Evolutionary conservation across 2,888 invertebrate species (phyloP).

Genomic region (Kryphioiulus occultus): DNA sequence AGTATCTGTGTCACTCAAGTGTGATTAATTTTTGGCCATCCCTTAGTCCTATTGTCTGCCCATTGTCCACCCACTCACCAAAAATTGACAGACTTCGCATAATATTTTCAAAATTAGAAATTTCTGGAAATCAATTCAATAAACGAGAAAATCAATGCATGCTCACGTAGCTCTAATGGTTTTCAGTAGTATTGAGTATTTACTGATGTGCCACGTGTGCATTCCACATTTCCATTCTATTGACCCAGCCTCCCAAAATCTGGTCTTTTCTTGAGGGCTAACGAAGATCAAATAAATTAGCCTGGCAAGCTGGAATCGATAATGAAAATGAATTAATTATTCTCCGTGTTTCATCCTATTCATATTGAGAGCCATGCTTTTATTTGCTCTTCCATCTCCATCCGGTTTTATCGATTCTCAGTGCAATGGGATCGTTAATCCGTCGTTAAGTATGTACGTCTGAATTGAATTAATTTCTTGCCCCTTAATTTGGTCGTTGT

Average conservation of each 20-base stretch:
- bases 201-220: not conserved
- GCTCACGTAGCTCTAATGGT: not conserved
- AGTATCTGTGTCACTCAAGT: too few relatives aligned
- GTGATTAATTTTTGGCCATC: too few relatives aligned
- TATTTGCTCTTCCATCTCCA: not conserved
- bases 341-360: not conserved
- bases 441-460: slow-evolving; percentile 13
- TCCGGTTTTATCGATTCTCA: not conserved
- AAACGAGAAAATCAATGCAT: too few relatives aligned
- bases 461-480: slow-evolving; percentile 38
- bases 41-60: too few relatives aligned
- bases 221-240: not conserved
- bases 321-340: slow-evolving; percentile 33
- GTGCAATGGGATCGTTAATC: slow-evolving; percentile 7
- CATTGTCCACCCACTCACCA: too few relatives aligned
- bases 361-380: slow-evolving; percentile 1
- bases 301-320: not conserved
- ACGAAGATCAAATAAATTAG: slow-evolving; percentile 4
- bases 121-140: too few relatives aligned
- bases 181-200: not conserved
- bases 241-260: not conserved
- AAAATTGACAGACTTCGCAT: too few relatives aligned
- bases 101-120: too few relatives aligned
- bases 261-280: not conserved
- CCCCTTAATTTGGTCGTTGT: not conserved